Evolutionary conservation across 2,113 vertebrate genomes (phyloP).

Genomic region (Cairina moschata): DNA sequence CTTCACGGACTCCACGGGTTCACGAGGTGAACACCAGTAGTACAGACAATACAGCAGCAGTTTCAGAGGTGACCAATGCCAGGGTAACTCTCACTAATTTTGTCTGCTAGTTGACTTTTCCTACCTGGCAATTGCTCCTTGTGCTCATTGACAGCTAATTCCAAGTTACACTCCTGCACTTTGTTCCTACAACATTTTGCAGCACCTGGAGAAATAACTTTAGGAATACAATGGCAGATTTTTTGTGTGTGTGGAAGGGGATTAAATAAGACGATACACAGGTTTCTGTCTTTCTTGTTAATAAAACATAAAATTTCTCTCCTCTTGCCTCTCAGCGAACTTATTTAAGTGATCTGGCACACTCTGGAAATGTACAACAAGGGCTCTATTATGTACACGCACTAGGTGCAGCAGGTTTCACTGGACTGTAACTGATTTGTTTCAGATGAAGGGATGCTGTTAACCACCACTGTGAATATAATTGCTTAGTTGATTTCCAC

Average conservation of each 20-base stretch:
- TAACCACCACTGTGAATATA: conserved; percentile 65
- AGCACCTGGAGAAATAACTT: neutral
- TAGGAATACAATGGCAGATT: neutral
- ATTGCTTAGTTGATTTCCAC: conserved; percentile 68
- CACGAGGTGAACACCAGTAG: neutral
- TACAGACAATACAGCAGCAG: neutral
- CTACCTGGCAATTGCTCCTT: neutral
- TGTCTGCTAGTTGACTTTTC: neutral
- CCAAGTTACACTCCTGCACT: neutral
- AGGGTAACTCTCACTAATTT: neutral
- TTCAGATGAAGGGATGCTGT: conserved; percentile 69
- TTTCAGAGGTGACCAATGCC: neutral
- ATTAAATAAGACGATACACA: neutral
- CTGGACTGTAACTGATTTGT: conserved; percentile 70
- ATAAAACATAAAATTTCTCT: conserved; percentile 35
- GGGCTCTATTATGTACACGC: conserved; percentile 30
- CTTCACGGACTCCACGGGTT: neutral
- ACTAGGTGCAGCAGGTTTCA: conserved; percentile 62
- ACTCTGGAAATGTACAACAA: conserved; percentile 28
- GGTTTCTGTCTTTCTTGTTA: neutral
- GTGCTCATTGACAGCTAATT: neutral
- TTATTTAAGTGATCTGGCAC: conserved; percentile 37
- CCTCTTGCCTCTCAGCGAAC: neutral
- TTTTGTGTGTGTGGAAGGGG: neutral
- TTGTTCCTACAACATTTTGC: neutral